These are phyloP conservation scores for Phoxinus phoxinus DNA, from an alignment of 2,113 vertebrate species.

Conservation along the genomic window DNA sequence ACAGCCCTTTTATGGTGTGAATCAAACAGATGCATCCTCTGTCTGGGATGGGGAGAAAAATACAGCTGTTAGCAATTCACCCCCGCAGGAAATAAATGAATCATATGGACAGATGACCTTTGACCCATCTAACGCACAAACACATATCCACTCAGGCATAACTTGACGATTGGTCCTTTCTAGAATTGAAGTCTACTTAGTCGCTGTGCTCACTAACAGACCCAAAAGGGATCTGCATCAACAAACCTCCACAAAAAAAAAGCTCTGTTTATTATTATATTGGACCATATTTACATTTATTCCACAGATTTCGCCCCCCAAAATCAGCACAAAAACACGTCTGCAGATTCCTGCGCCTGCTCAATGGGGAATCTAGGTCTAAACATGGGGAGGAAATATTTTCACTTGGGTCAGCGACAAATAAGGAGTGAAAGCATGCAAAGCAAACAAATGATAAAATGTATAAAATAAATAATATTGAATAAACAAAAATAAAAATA, in stretches of 20 bases:
- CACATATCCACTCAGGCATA: neutral
- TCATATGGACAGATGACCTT: conserved; percentile 41
- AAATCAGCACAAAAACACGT: neutral
- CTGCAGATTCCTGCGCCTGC: neutral
- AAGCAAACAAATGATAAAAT: too few relatives aligned
- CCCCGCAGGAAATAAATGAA: conserved; percentile 46
- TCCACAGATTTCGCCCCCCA: neutral
- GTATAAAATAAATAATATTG: neutral
- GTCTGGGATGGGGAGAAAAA: conserved; percentile 20
- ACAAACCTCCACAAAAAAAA: neutral
- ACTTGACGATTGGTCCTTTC: neutral
- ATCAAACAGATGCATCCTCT: conserved; percentile 25
- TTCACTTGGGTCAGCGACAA: neutral
- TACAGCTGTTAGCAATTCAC: conserved; percentile 43
- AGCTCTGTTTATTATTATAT: neutral
- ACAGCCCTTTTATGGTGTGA: neutral
- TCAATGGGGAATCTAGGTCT: neutral
- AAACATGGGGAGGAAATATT: neutral
- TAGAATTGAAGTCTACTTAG: neutral
- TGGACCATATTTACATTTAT: neutral
- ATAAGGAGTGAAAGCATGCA: neutral
- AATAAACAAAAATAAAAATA: neutral
- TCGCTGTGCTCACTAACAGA: neutral
- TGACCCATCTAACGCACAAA: conserved; percentile 19
- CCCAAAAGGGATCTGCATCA: neutral